Conservation (phyloP, 2,113 vertebrate species). For the Australoheros scitulus region DNA sequence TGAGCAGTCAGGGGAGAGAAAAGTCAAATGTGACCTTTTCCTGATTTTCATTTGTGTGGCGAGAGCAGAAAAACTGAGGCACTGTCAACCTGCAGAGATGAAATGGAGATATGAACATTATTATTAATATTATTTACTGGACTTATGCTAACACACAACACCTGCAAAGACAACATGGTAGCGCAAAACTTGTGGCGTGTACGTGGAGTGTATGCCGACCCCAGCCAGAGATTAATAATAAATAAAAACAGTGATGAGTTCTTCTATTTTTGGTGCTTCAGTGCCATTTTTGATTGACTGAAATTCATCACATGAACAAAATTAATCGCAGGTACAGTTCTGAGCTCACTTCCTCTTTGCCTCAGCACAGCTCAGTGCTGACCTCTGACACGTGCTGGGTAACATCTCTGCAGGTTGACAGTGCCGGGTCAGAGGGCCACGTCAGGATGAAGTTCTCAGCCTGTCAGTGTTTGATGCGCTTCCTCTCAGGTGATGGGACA, state of each 20-base stretch:
- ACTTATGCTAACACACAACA: neutral
- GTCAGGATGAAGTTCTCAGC: fast-evolving
- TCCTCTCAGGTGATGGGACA: neutral
- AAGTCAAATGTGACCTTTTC: neutral
- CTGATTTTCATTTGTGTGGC: too few species aligned
- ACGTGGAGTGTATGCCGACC: too few species aligned
- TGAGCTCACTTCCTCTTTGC: neutral
- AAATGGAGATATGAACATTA: neutral
- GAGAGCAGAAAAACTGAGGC: neutral
- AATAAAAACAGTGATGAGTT: too few species aligned
- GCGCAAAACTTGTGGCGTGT: too few species aligned
- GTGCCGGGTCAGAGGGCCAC: neutral
- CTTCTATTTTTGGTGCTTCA: neutral
- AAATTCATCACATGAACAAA: neutral
- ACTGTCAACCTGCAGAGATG: fast-evolving
- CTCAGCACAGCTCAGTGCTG: fast-evolving
- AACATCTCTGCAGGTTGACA: neutral
- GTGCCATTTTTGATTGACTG: neutral
- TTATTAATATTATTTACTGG: neutral
- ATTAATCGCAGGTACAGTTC: fast-evolving
- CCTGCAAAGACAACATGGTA: neutral
- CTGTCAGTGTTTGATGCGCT: neutral
- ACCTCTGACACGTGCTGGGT: neutral
- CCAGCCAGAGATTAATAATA: too few species aligned
- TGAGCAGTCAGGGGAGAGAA: neutral